Base-by-base conservation (phyloP, 2,113 vertebrate species). In the Alouatta palliata region DNA sequence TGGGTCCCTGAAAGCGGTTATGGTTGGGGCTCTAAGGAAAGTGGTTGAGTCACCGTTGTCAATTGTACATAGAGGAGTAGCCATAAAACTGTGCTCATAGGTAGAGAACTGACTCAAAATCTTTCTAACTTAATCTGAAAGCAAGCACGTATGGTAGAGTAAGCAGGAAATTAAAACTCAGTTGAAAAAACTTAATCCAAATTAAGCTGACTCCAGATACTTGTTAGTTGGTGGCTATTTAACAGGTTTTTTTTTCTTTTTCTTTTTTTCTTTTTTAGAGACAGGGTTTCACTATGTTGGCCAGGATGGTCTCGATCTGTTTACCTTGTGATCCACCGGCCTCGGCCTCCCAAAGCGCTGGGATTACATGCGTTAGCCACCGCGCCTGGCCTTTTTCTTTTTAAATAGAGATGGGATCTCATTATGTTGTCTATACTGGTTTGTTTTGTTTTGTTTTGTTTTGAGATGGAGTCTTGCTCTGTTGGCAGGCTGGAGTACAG, bases 111-210 rank as follows among this genome's bases (percentile, higher is more conserved):
- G 30, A 90, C 19, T 82, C 30, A n/a, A 14, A 9, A 68, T 66
- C 32, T 87, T 96, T 84, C 71, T 80, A 73, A 23, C 8, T 81
- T 58, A 93, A 52, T 87, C 68, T 83, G 21, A 93, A 37, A 43
- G 20, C 32, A 88, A 54, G 90, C 35, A 70, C 32, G 47, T 77
- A 43, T 52, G 68, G 25, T 17, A 91, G 71, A 81, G 4, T 73
- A 68, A 94, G 64, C 20, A 80, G 43, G 23, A 71, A 96, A 96
- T 81, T 88, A 96, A 93, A 94, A 64, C 40, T 40, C 35, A 58
- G 32, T 68, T 80, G 40, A 21, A 79, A 88, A 94, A 87, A 83
- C n/a, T 45, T 85, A 73, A 83, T 68, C 43, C 25, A 80, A 93
- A 88, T 70, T 90, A 97, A 84, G 61, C 9, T 87, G 83, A 80